Conservation (phyloP, 2,888 invertebrate species). For the Nebria salina region DNA sequence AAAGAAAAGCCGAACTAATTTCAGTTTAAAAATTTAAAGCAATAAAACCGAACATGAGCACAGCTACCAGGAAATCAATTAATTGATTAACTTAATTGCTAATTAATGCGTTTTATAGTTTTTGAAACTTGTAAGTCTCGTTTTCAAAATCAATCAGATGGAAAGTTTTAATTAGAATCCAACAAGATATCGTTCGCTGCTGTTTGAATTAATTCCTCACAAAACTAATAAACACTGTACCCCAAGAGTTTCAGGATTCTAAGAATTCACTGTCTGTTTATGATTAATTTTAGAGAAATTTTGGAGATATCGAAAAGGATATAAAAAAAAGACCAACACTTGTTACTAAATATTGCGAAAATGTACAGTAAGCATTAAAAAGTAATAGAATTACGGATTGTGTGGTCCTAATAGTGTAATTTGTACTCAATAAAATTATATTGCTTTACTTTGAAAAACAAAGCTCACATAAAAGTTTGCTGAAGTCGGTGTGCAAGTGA, state of each 20-base stretch:
- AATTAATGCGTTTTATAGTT: slow-evolving; percentile 42
- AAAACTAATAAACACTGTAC: too few species aligned
- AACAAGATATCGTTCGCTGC: not conserved
- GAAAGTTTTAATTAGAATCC: not conserved
- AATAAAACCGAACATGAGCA: slow-evolving; percentile 15
- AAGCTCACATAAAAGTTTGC: slow-evolving; percentile 1
- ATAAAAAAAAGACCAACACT: too few species aligned
- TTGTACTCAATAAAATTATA: slow-evolving; percentile 6
- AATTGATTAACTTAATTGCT: slow-evolving; percentile 39
- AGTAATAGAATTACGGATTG: not conserved
- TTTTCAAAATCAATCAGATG: slow-evolving; percentile 13
- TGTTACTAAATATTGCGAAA: too few species aligned
- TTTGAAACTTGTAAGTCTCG: slow-evolving; percentile 24
- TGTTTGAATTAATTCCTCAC: too few species aligned
- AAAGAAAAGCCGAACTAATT: slow-evolving; percentile 25
- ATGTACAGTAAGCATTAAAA: too few species aligned
- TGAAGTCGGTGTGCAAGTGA: not conserved
- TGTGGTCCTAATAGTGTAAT: not conserved
- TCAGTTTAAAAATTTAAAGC: slow-evolving; percentile 25
- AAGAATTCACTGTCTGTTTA: too few species aligned
- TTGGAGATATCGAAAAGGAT: too few species aligned
- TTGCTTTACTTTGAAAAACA: not conserved
- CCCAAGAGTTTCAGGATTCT: too few species aligned
- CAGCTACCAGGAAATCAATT: slow-evolving; percentile 41
- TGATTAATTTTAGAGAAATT: too few species aligned